A percentile compares a stretch with the other conserved stretches of the same genome.
These are phyloP conservation scores for Tachysurus vachellii DNA, from an alignment of 2,113 vertebrate genomes.

Conservation along the genomic window DNA sequence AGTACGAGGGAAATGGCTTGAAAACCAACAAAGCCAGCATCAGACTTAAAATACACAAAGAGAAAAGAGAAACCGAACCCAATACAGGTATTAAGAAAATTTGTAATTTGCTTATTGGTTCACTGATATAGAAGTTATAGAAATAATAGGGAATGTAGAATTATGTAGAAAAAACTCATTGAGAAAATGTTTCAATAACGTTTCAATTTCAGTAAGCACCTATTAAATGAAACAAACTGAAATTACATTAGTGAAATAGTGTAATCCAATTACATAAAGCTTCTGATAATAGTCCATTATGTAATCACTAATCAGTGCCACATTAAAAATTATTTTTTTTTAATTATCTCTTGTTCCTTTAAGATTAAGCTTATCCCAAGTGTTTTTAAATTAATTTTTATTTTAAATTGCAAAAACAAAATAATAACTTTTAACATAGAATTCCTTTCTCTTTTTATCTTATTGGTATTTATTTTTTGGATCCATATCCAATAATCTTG, in stretches of 20 bases:
- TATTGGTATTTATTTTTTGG: not conserved
- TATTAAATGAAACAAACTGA: not conserved
- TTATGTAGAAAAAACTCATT: constrained; percentile 6
- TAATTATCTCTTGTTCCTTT: not conserved
- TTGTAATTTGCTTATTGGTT: not conserved
- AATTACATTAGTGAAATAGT: constrained; percentile 8
- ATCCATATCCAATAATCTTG: constrained; percentile 1
- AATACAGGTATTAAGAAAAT: not conserved
- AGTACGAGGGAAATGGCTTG: not conserved
- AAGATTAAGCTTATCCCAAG: not conserved
- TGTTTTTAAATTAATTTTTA: constrained; percentile 13
- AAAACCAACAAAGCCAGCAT: not conserved
- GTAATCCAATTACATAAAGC: not conserved
- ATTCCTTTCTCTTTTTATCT: not conserved
- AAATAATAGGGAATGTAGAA: not conserved
- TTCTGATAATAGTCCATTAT: constrained; percentile 5
- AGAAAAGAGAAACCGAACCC: not conserved
- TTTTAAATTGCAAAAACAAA: not conserved
- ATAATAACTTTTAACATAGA: not conserved
- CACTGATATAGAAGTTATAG: not conserved
- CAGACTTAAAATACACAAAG: not conserved
- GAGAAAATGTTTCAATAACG: not conserved
- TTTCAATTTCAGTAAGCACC: not conserved
- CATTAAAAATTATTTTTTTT: not conserved
- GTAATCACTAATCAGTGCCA: constrained; percentile 11